phyloP scores from a whole-genome alignment of 2,888 invertebrate genomes.

The Scelioninae gen. 2 region DNA sequence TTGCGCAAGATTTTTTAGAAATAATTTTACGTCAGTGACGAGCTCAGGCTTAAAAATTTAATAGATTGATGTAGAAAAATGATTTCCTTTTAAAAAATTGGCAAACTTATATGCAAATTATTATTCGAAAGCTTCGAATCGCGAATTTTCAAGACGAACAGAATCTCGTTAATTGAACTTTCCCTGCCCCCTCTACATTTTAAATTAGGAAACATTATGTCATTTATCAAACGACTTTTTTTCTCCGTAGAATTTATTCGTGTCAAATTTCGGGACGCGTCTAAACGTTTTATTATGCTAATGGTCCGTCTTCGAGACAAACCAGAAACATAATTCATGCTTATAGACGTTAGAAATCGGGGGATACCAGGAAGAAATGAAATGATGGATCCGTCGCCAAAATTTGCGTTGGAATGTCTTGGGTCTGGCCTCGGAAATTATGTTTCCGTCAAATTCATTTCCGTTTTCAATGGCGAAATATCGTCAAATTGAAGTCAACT shows the following conservation, averaged over 20 bases:
- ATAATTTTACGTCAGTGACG: too few species aligned
- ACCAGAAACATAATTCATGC: slow-evolving; percentile 10
- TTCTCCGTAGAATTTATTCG: slow-evolving; percentile 33
- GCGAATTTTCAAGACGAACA: not conserved
- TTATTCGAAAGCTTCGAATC: not conserved
- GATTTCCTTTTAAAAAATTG: too few species aligned
- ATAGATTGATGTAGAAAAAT: too few species aligned
- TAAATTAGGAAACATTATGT: slow-evolving; percentile 20
- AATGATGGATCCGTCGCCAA: slow-evolving; percentile 26
- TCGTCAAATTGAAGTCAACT: too few species aligned
- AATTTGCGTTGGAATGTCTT: slow-evolving; percentile 20
- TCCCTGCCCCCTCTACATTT: not conserved
- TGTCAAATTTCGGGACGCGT: slow-evolving; percentile 28
- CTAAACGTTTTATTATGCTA: slow-evolving; percentile 43
- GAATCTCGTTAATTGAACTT: slow-evolving; percentile 11
- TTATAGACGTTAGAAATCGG: slow-evolving; percentile 33
- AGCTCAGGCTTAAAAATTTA: too few species aligned
- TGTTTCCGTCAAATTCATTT: not conserved
- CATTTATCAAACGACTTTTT: slow-evolving; percentile 29
- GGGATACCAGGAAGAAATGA: slow-evolving; percentile 15
- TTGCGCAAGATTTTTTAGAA: too few species aligned
- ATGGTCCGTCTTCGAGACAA: slow-evolving; percentile 19
- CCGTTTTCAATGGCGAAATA: too few species aligned
- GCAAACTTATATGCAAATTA: too few species aligned
- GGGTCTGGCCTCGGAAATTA: not conserved